Evolutionary conservation across 2,113 vertebrate species (phyloP), one percentile per base, ranked within the genome.

Genomic region (Heloderma charlesbogerti): DNA sequence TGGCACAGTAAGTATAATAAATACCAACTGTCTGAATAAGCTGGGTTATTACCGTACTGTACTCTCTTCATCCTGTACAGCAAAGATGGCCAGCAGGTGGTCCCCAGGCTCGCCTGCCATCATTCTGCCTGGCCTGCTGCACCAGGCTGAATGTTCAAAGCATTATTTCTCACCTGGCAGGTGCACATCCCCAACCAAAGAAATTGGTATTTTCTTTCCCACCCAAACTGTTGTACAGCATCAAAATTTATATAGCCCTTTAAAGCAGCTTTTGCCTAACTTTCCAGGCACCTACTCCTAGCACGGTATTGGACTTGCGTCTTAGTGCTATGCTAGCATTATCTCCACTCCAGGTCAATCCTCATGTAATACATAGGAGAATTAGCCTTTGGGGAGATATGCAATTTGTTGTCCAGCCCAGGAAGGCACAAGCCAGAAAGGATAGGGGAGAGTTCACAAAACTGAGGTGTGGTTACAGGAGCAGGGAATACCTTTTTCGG

Each of bases 71-170:
- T 25, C 27, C 12, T 13, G 34, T n/a, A 48, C 25, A 75, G 82
- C 71, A 29, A 31, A 60, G 71, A 20, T 27, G 45, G 13, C 22
- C 40, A 75, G n/a, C 15, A 8, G 12, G 34, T 27, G 4, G 34
- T 37, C 29, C 22, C 43, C 45, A 9, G 31, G 10, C n/a, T 88
- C n/a, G 45, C 87, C 85, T 13, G 25, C 4, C 48, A 51, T 40
- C 78, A 40, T 88, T 89, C 67, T 22, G 88, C 31, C 79, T 89
- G 88, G 88, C 88, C 79, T 89, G 88, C 88, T 89, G 88, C 80
- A 86, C 83, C 82, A 90, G 54, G 27, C 57, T 40, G 82, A 90
- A 67, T 48, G 82, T 45, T 51, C 20, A 84, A 9, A 66, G 57
- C 72, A 54, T 40, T 40, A 57, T 57, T 75, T 45, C 34, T 83